Evolutionary conservation across 2,113 vertebrate species (phyloP).

Genomic region (Carassius carassius): DNA sequence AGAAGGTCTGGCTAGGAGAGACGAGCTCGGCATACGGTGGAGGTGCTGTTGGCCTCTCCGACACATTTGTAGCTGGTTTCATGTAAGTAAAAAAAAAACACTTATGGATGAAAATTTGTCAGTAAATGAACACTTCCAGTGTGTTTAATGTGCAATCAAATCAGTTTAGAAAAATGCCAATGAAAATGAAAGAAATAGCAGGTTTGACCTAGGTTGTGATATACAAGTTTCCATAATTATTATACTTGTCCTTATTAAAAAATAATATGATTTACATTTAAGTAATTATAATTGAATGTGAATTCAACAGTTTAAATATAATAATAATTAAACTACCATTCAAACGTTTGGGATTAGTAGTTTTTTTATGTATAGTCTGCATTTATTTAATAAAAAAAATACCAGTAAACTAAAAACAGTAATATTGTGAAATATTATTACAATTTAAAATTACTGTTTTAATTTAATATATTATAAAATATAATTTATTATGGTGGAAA

Average conservation of each 20-base stretch:
- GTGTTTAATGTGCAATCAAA: neutral
- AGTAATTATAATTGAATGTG: neutral
- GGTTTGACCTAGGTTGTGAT: neutral
- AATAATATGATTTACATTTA: neutral
- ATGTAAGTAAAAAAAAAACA: conserved; percentile 79
- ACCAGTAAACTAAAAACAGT: neutral
- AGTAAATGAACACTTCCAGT: neutral
- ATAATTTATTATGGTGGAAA: too few relatives aligned
- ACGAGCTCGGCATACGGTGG: conserved; percentile 93
- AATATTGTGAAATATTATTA: neutral
- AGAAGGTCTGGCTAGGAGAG: conserved; percentile 92
- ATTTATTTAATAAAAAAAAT: neutral
- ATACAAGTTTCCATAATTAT: too few relatives aligned
- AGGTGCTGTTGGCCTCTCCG: conserved; percentile 83
- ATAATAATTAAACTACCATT: too few relatives aligned
- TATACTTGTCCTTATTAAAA: too few relatives aligned
- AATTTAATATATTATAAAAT: too few relatives aligned
- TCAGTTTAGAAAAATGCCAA: neutral
- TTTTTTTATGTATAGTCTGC: neutral
- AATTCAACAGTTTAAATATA: too few relatives aligned
- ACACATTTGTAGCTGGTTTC: conserved; percentile 89
- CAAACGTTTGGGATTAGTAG: neutral
- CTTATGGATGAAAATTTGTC: neutral
- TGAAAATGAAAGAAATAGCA: neutral
- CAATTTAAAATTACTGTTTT: too few relatives aligned